Conservation (phyloP, 1,140 invertebrate species). For the Zaprionus inermis region DNA sequence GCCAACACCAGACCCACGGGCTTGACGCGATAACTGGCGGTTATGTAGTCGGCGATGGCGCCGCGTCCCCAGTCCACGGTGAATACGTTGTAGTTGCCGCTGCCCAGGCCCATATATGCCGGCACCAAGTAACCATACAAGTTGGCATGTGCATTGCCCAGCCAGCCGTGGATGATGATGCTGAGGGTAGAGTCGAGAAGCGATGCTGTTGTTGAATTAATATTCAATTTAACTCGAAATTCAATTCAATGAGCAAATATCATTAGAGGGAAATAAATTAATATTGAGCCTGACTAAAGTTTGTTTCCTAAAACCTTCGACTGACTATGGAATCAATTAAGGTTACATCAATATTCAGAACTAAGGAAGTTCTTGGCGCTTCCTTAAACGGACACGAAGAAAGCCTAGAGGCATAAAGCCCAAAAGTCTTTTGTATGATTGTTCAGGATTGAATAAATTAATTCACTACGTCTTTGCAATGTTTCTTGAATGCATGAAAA, state of each 20-base stretch:
- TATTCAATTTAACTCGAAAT: too few species aligned
- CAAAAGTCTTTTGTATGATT: not conserved
- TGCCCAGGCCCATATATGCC: conserved; percentile 75
- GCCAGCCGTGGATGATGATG: conserved; percentile 81
- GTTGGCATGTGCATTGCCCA: conserved; percentile 67
- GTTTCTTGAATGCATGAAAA: too few species aligned
- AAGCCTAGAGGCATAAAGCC: not conserved
- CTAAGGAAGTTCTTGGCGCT: not conserved
- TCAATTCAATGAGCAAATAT: not conserved
- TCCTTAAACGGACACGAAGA: not conserved
- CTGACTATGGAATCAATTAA: not conserved
- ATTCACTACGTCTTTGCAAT: too few species aligned
- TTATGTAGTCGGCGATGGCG: conserved; percentile 84
- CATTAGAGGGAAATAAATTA: not conserved
- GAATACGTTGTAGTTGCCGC: conserved; percentile 85
- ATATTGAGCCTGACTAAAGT: not conserved
- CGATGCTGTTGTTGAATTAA: too few species aligned
- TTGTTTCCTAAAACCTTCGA: too few species aligned
- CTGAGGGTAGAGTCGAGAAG: conserved; percentile 31
- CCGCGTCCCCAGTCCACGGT: conserved; percentile 86
- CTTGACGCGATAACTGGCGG: conserved; percentile 85
- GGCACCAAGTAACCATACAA: conserved; percentile 65
- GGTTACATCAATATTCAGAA: not conserved
- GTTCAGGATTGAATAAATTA: not conserved
- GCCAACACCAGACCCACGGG: conserved; percentile 85